phyloP scores from a whole-genome alignment of 2,113 vertebrate species.

The Hypomesus transpacificus region DNA sequence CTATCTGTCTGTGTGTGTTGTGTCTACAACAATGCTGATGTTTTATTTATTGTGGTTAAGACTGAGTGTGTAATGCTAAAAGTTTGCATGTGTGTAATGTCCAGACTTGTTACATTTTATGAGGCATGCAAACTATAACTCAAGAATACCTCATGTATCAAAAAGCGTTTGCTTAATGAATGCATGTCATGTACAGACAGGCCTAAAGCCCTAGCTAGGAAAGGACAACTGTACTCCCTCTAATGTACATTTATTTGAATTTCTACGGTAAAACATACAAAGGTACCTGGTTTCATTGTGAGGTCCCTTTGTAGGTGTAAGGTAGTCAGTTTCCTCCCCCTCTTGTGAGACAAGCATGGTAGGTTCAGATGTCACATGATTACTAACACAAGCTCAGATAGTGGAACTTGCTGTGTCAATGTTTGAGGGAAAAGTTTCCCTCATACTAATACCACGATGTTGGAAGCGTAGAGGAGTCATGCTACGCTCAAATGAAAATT shows the following conservation, averaged over 20 bases:
- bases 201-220: no score
- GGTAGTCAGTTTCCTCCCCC: constrained; percentile 11
- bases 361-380: constrained; percentile 36
- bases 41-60: not conserved
- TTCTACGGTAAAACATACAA: no score
- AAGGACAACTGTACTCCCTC: no score
- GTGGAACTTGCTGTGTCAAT: constrained; percentile 61
- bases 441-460: constrained; percentile 66
- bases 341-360: constrained; percentile 49
- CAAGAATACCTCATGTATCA: no score
- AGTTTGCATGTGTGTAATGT: not conserved
- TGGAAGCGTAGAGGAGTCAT: constrained; percentile 51
- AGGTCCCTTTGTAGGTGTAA: not conserved
- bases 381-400: constrained; percentile 24
- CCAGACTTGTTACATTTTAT: not conserved
- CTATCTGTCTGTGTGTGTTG: not conserved
- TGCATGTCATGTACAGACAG: no score
- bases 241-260: no score
- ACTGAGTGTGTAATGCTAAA: not conserved
- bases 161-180: no score
- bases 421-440: constrained; percentile 60
- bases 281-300: not conserved
- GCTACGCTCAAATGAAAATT: constrained; percentile 62
- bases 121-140: no score
- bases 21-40: not conserved